Evolutionary conservation across 2,113 vertebrate genomes (phyloP), one percentile per base, ranked within the genome.

Genomic region (Clinocottus analis): DNA sequence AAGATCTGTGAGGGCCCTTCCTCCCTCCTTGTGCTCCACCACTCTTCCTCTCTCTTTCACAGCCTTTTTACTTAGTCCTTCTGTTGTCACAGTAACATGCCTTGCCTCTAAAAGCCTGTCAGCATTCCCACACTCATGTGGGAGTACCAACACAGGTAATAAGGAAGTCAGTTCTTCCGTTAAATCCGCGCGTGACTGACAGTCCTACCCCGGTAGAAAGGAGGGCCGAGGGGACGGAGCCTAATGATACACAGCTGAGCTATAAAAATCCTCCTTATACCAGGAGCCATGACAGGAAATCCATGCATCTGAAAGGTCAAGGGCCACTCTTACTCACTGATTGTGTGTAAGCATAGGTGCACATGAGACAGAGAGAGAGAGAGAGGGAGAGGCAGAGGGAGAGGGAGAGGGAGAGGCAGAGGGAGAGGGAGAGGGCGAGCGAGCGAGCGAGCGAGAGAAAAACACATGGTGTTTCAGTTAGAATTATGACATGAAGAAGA

Each of bases 221-320:
- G 1, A 51, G 3, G 35, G 23, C 29, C 16, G 33, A 27, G 7
- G 47, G 74, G 61, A 59, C 31, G 82, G 17, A 64, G 73, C 80
- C 68, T 89, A 86, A 89, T 86, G 61, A 86, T 79, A 75, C 75
- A 72, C 77, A 77, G 63, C 13, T n/a, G 74, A 60, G 73, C 77
- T 74, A 82, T 83, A 80, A 91, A 85, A 84, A 88, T 29, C 77
- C 21, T 75, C 60, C 53, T 45, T 75, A 68, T 55, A 51, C 55
- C 55, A 23, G 72, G 25, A 72, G 68, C 77, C 64, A 31, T 62
- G 89, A 75, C 79, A 89, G 85, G 72, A 90, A 91, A 90, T 89
- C 80, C 71, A 85, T 90, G 84, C 72, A 69, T 78, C 56, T 73
- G 66, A 90, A 90, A 91, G 92, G 89, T 91, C 85, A 90, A 63